Base-by-base conservation (phyloP, 2,113 vertebrate species). In the Poecile atricapillus region DNA sequence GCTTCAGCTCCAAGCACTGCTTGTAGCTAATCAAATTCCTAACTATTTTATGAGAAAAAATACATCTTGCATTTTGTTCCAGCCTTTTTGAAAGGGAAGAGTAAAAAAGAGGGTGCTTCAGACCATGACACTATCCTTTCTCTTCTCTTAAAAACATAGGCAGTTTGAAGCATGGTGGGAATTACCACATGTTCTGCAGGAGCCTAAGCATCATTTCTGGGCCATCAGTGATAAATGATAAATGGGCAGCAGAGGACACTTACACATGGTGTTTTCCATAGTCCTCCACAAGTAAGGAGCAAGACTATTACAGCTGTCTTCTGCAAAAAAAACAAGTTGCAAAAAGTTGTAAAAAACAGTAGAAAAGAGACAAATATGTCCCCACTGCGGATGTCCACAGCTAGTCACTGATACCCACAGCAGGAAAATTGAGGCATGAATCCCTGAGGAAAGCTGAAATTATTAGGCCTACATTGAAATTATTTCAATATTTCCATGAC, bases 161-260 rank as follows among this genome's bases (percentile, higher is more conserved):
- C 30, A 90, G 4, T 7, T 83, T 69, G 37, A 88, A 76, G 24
- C 46, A 24, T 4, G 5, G 13, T 37, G 23, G 41, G 39, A 89
- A 83, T 63, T 21, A 28, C 15, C 0, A 0, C 14, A 56, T 0
- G 0, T 43, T 41, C 15, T 30, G 15, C 22, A 62, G n/a, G 22
- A 89, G 3, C 2, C 14, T 7, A 5, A 43, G 9, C 5, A 6
- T 43, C 3, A 53, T 71, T 93, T 89, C 41, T 27, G 21, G 28
- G 15, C 12, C n/a, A 59, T 18, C 63, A 53, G 11, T 64, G 37
- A 64, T 31, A 85, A 52, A 2, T 64, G 37, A 64, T 31, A 85
- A 52, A 2, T 1, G 1, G 50, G 35, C 16, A 60, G 46, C 30
- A 77, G 67, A 69, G 14, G 11, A 15, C 41, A 20, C 55, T 90